These are phyloP conservation scores for Crax fasciolata DNA, from an alignment of 2,797 vertebrate species.

Conservation along the genomic window DNA sequence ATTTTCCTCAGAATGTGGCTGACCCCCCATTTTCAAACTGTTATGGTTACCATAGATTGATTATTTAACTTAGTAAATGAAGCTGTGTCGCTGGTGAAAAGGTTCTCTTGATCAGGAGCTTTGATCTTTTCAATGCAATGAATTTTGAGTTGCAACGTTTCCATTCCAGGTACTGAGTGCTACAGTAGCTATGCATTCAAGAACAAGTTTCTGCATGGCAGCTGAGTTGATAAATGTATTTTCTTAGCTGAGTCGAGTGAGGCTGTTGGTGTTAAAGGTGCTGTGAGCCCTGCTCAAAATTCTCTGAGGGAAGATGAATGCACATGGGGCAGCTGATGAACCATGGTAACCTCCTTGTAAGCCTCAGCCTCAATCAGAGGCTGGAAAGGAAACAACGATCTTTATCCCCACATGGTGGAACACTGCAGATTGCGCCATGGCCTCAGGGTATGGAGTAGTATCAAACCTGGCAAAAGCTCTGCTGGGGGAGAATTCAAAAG, in stretches of 20 bases:
- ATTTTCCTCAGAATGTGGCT: slow-evolving; percentile 27
- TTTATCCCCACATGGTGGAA: background rate
- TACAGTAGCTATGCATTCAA: accelerated
- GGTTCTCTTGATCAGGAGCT: background rate
- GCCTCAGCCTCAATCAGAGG: background rate
- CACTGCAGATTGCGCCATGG: background rate
- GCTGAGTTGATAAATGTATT: background rate
- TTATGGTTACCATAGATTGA: background rate
- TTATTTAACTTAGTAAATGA: slow-evolving; percentile 39
- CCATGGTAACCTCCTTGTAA: background rate
- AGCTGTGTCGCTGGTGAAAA: background rate
- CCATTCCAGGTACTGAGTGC: background rate
- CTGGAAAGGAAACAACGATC: background rate
- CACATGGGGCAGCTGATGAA: background rate
- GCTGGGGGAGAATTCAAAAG: background rate
- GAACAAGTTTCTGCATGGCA: background rate
- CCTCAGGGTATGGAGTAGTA: accelerated
- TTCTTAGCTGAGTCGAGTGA: background rate
- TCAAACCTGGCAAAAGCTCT: background rate
- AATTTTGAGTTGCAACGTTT: background rate
- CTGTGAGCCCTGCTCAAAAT: background rate
- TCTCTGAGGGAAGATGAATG: background rate
- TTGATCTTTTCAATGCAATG: background rate
- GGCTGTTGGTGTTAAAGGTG: background rate
- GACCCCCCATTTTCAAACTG: slow-evolving; percentile 6